Evolutionary conservation across 1,140 invertebrate genomes (phyloP), one percentile per base, ranked within the genome.

Genomic region (Meteorus sp.): DNA sequence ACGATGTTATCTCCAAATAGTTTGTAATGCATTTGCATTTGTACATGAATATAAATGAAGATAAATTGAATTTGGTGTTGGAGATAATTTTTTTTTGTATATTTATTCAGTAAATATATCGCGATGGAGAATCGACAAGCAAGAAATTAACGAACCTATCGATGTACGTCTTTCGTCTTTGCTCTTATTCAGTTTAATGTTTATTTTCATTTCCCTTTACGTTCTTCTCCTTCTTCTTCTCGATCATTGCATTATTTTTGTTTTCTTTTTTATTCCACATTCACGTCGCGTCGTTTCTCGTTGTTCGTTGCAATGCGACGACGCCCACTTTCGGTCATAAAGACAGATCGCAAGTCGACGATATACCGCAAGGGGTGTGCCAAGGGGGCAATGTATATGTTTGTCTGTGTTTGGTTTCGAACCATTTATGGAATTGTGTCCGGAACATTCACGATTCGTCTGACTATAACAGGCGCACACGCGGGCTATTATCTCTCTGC

Each of bases 301-400:
- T 48, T 58, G 56, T 58, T 47, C 35, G 29, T 9, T 35, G 47
- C 56, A 48, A 56, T 56, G 55, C 47, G 65, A 67, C 62, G 63
- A 67, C 59, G 65, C 47, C 60, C 66, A 61, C 62, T 67, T 67
- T 64, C 56, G 68, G 65, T 65, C 62, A 61, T 61, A 69, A 66
- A 69, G 62, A 66, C 64, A 66, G 67, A 65, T 66, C 67, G 62
- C 61, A 62, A 66, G 63, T 57, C 66, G 61, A 65, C 61, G 64
- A 68, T 66, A 64, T 57, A 60, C 61, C n/a, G n/a, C n/a, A n/a
- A n/a, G n/a, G n/a, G n/a, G n/a, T n/a, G n/a, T n/a, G n/a, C n/a
- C n/a, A n/a, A n/a, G n/a, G n/a, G n/a, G n/a, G n/a, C n/a, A n/a
- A n/a, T n/a, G n/a, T n/a, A n/a, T n/a, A n/a, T n/a, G 63, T 9